These are phyloP conservation scores for Catocala sponsa DNA, from an alignment of 2,888 invertebrate genomes.

Conservation along the genomic window DNA sequence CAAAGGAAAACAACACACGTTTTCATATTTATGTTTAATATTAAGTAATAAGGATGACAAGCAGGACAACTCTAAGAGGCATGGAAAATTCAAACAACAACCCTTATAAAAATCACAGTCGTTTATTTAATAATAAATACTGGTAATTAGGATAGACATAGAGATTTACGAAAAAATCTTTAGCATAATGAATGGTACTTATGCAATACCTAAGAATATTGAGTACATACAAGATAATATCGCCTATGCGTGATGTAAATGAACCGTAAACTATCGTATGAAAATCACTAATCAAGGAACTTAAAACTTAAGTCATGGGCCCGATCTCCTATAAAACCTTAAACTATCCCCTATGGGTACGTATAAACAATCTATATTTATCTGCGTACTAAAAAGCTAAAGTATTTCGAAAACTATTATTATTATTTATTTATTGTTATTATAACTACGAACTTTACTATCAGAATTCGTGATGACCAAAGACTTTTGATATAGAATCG, in stretches of 20 bases:
- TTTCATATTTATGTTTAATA: too few species aligned
- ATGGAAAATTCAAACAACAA: conserved; percentile 43
- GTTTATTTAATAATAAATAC: conserved; percentile 86
- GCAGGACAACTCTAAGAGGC: too few species aligned
- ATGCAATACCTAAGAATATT: conserved; percentile 73
- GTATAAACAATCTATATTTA: conserved; percentile 79
- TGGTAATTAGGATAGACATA: conserved; percentile 84
- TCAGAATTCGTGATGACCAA: conserved; percentile 54
- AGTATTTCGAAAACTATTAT: conserved; percentile 77
- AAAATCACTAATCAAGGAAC: conserved; percentile 69
- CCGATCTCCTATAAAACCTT: conserved; percentile 83
- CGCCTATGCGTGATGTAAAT: conserved; percentile 55
- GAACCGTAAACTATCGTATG: conserved; percentile 49
- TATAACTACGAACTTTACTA: conserved; percentile 62
- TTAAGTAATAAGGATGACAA: too few species aligned
- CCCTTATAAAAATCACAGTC: conserved; percentile 86
- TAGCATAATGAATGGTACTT: conserved; percentile 77
- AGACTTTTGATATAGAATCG: conserved; percentile 51
- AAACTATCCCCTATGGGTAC: conserved; percentile 72
- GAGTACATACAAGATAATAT: conserved; percentile 70
- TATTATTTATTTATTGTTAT: conserved; percentile 28
- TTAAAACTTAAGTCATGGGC: conserved; percentile 86
- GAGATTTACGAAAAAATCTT: conserved; percentile 84
- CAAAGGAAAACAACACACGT: too few species aligned
- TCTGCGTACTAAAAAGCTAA: conserved; percentile 80